phyloP scores from a whole-genome alignment of 2,888 invertebrate species.

The Timema podura region DNA sequence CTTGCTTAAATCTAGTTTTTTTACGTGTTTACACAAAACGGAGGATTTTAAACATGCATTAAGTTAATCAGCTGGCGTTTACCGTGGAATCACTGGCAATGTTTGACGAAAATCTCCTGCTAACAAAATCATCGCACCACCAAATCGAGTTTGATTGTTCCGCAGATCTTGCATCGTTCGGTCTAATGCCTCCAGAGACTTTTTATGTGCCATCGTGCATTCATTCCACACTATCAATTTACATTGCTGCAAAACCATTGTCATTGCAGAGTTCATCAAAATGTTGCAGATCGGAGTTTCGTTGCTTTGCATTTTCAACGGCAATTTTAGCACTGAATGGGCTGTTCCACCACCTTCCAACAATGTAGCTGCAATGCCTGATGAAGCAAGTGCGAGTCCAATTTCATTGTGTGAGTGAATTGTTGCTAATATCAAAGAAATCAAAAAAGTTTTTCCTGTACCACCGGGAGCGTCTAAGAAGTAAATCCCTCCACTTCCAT shows the following conservation, averaged over 20 bases:
- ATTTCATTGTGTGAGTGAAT: too few relatives aligned
- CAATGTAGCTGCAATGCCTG: background rate
- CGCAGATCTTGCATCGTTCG: background rate
- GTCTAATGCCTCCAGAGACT: background rate
- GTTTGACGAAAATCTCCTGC: background rate
- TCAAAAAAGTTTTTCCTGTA: too few relatives aligned
- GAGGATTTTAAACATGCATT: background rate
- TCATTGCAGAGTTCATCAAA: background rate
- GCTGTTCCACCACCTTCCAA: conserved; percentile 5
- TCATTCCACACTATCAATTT: conserved; percentile 10
- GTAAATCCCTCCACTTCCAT: background rate
- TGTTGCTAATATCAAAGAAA: too few relatives aligned
- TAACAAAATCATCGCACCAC: conserved; percentile 3
- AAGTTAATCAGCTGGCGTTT: conserved; percentile 2
- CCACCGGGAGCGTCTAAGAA: too few relatives aligned
- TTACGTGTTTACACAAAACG: background rate
- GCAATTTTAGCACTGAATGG: background rate
- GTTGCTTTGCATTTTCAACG: background rate
- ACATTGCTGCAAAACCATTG: background rate
- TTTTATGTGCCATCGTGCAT: background rate
- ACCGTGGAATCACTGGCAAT: background rate
- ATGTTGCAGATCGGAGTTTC: background rate
- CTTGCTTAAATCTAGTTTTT: background rate
- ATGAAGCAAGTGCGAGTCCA: too few relatives aligned
- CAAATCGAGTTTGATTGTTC: background rate